phyloP scores from a whole-genome alignment of 2,113 vertebrate species.

The Aegotheles bennettii region DNA sequence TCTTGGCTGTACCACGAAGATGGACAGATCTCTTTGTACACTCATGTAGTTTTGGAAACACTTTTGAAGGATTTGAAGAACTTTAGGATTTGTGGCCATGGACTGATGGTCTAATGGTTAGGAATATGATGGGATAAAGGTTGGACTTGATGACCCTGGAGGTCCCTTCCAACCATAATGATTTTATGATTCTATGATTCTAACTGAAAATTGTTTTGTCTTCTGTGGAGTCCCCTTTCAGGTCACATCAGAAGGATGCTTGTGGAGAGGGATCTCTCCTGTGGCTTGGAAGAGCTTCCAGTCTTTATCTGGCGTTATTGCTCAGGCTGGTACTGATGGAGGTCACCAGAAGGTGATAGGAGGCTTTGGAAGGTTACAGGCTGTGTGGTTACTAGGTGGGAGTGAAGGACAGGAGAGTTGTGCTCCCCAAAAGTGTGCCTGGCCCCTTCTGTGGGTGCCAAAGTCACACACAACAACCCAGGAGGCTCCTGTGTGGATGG shows the following conservation, averaged over 20 bases:
- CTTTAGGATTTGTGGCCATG: no score
- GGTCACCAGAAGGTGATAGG: neutral
- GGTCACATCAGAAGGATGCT: neutral
- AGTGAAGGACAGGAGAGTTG: neutral
- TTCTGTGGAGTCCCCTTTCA: neutral
- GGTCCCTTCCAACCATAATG: no score
- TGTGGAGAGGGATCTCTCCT: neutral
- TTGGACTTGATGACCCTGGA: no score
- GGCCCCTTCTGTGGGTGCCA: neutral
- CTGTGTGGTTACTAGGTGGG: neutral
- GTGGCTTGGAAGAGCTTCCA: neutral
- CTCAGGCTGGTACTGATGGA: neutral
- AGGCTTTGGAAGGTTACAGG: neutral
- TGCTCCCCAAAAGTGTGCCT: neutral
- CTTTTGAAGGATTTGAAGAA: neutral
- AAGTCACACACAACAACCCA: neutral
- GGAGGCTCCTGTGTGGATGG: neutral
- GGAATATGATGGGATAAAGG: no score
- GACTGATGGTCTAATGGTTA: no score
- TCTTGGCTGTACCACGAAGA: neutral
- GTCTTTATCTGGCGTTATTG: neutral
- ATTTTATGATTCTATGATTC: no score
- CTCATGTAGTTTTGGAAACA: neutral
- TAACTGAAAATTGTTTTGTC: neutral
- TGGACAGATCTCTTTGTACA: neutral